phyloP scores from a whole-genome alignment of 2,797 vertebrate species.

The Silurus aristotelis region DNA sequence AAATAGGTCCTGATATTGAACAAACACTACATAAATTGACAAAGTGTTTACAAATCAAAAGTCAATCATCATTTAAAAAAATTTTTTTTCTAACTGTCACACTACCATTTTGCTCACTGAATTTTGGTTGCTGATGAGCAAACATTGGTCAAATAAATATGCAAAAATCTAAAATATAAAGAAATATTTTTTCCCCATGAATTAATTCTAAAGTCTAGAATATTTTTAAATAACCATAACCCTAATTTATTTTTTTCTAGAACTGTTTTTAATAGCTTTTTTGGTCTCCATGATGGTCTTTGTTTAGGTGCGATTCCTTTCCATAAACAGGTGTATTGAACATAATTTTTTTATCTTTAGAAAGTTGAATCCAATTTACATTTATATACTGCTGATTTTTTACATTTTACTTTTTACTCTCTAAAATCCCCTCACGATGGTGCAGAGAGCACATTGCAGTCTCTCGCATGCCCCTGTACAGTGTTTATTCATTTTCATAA shows the following conservation, averaged over 20 bases:
- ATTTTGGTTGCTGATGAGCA: background rate
- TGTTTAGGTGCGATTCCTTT: background rate
- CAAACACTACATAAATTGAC: background rate
- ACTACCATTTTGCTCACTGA: background rate
- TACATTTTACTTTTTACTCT: background rate
- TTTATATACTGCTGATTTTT: constrained; percentile 53
- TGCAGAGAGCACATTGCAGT: constrained; percentile 19
- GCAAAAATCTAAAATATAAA: too few species aligned
- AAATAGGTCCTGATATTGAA: background rate
- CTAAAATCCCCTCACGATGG: constrained; percentile 17
- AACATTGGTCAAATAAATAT: too few species aligned
- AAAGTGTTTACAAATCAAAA: background rate
- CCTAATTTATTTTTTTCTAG: background rate
- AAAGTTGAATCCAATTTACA: constrained; percentile 41
- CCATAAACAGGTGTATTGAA: background rate
- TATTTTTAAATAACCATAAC: background rate
- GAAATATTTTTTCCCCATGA: too few species aligned
- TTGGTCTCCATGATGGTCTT: background rate
- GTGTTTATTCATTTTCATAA: constrained; percentile 81
- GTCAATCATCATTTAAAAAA: too few species aligned
- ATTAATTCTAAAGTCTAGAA: background rate
- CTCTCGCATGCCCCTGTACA: constrained; percentile 60
- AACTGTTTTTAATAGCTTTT: background rate
- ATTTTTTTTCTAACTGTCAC: too few species aligned
- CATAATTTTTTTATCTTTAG: background rate